phyloP scores from a whole-genome alignment of 2,113 vertebrate species.

The Sminthopsis crassicaudata region DNA sequence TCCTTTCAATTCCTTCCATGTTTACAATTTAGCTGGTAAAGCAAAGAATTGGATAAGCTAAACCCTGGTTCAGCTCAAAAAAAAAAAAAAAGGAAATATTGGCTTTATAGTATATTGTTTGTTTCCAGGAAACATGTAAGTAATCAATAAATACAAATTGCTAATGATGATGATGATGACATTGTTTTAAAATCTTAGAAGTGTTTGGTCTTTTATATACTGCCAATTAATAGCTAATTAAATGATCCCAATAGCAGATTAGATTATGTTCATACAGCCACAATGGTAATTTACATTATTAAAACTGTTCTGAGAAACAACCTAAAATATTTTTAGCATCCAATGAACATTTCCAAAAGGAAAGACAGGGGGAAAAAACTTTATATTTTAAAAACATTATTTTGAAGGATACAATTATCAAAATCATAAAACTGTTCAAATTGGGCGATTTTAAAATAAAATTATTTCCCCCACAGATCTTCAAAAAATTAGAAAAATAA shows the following conservation, averaged over 20 bases:
- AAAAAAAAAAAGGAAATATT: conserved; percentile 23
- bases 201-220: conserved; percentile 32
- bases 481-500: conserved; percentile 63
- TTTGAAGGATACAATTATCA: conserved; percentile 66
- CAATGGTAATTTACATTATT: conserved; percentile 37
- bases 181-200: conserved; percentile 63
- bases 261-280: conserved; percentile 57
- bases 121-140: conserved; percentile 17
- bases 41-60: conserved; percentile 6
- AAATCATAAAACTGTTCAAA: conserved; percentile 63
- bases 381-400: conserved; percentile 65
- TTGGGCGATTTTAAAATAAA: conserved; percentile 59
- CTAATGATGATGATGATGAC: conserved; percentile 53
- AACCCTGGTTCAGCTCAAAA: neutral
- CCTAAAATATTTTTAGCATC: conserved; percentile 24
- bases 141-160: conserved; percentile 51
- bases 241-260: conserved; percentile 37
- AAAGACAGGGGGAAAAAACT: conserved; percentile 44
- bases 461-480: conserved; percentile 57
- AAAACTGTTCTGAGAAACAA: conserved; percentile 50
- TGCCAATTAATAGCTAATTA: conserved; percentile 54
- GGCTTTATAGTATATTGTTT: conserved; percentile 23
- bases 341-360: conserved; percentile 55
- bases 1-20: neutral
- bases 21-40: conserved; percentile 1